Evolutionary conservation across 2,113 vertebrate species (phyloP).

Genomic region (Oostethus manadensis): DNA sequence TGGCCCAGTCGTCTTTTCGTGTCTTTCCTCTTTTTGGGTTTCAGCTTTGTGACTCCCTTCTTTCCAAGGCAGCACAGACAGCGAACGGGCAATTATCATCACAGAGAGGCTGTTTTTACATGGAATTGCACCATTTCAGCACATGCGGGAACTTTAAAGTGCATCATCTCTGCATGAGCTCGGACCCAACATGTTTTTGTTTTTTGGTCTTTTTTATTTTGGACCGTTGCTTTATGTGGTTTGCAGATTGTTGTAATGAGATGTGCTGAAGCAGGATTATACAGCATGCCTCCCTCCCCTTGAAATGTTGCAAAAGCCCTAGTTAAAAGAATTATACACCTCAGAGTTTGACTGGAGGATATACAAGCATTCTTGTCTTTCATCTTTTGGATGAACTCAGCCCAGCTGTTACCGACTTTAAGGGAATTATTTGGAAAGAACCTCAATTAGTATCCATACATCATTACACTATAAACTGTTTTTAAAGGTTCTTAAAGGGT

Average conservation of each 20-base stretch:
- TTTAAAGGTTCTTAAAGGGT: too few relatives aligned
- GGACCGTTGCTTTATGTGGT: constrained; percentile 9
- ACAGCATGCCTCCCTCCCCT: constrained; percentile 14
- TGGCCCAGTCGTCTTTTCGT: constrained; percentile 15
- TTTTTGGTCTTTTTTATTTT: constrained; percentile 10
- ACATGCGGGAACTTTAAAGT: not conserved
- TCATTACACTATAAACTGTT: too few relatives aligned
- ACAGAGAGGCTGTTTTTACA: constrained; percentile 5
- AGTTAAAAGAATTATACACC: constrained; percentile 17
- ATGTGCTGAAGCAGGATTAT: constrained; percentile 13
- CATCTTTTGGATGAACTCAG: constrained; percentile 41
- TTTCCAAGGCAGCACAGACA: not conserved
- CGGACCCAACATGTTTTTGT: constrained; percentile 6
- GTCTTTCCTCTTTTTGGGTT: constrained; percentile 10
- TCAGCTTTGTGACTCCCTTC: not conserved
- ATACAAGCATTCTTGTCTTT: constrained; percentile 20
- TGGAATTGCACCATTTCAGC: not conserved
- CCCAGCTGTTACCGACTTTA: constrained; percentile 31
- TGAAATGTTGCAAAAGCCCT: constrained; percentile 11
- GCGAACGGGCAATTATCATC: constrained; percentile 2
- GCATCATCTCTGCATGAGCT: constrained; percentile 1
- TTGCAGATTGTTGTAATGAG: constrained; percentile 32
- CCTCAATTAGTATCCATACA: not conserved
- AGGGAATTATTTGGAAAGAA: constrained; percentile 4
- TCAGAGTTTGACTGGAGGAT: constrained; percentile 17